Percentiles rank a stretch among this genome's conserved stretches.
phyloP scores from a whole-genome alignment of 2,797 vertebrate genomes.

The Threskiornis aethiopicus region DNA sequence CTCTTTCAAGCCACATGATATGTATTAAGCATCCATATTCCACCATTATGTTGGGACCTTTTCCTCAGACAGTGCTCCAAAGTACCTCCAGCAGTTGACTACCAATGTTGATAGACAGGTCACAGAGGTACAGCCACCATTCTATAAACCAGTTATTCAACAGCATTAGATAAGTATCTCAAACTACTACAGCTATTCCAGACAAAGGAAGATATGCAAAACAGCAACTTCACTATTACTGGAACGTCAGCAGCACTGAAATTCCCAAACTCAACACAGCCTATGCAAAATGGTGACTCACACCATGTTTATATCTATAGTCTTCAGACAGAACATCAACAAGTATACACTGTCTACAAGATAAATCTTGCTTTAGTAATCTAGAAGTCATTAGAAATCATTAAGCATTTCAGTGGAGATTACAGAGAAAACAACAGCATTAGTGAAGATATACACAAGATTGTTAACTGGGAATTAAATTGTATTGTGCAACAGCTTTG shows the following conservation, averaged over 20 bases:
- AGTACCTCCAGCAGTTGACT: not conserved
- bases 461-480: slow-evolving; percentile 8
- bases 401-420: slow-evolving; percentile 17
- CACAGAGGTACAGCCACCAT: not conserved
- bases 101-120: fast-evolving
- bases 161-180: not conserved
- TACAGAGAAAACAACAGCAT: not conserved
- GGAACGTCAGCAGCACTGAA: not conserved
- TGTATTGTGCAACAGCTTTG: not conserved
- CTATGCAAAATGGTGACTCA: not conserved
- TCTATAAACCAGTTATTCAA: not conserved
- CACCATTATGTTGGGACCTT: fast-evolving
- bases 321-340: not conserved
- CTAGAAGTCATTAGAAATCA: slow-evolving; percentile 16
- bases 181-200: not conserved
- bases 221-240: not conserved
- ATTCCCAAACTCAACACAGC: not conserved
- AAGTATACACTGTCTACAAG: not conserved
- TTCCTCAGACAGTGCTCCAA: not conserved
- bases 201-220: not conserved
- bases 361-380: not conserved
- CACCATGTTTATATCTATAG: not conserved
- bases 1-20: not conserved
- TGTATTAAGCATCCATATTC: not conserved
- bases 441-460: not conserved